Evolutionary conservation across 2,797 vertebrate species (phyloP).

Genomic region (Tokudaia tokunoshimensis): DNA sequence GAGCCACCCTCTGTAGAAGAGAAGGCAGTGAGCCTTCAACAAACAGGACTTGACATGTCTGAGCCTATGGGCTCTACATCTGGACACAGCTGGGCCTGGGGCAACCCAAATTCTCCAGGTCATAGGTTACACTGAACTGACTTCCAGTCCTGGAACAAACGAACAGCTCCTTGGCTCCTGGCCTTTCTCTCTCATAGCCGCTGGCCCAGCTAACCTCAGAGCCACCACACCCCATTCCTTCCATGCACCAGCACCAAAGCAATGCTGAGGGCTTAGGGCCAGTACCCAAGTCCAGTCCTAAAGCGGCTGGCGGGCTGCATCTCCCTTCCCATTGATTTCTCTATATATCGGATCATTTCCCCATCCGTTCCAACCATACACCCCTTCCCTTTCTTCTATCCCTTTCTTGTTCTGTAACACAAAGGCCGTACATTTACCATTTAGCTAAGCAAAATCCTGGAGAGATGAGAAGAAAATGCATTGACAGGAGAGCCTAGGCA

Average conservation of each 20-base stretch:
- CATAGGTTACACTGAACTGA: slow-evolving; percentile 21
- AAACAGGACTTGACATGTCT: neutral
- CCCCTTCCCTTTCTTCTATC: neutral
- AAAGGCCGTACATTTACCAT: neutral
- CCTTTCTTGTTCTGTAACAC: neutral
- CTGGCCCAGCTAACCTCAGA: slow-evolving; percentile 1
- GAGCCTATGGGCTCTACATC: slow-evolving; percentile 12
- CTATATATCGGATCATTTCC: neutral
- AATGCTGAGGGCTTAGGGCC: fast-evolving
- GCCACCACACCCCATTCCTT: slow-evolving; percentile 36
- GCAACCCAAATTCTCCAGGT: slow-evolving; percentile 44
- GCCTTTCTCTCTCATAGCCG: neutral
- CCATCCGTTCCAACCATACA: too few species aligned
- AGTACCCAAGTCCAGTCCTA: neutral
- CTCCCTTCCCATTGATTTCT: neutral
- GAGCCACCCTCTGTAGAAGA: neutral
- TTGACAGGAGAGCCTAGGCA: neutral
- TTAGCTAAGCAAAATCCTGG: neutral
- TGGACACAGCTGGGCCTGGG: slow-evolving; percentile 26
- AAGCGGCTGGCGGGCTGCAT: neutral
- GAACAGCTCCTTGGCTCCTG: slow-evolving; percentile 34
- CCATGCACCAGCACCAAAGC: neutral
- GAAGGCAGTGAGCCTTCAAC: neutral
- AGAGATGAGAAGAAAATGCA: neutral
- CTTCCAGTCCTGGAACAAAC: slow-evolving; percentile 52